Percentiles rank a stretch among this genome's conserved stretches.
These are phyloP conservation scores for Lamellibrachia columna DNA, from an alignment of 2,888 invertebrate genomes.

Conservation along the genomic window DNA sequence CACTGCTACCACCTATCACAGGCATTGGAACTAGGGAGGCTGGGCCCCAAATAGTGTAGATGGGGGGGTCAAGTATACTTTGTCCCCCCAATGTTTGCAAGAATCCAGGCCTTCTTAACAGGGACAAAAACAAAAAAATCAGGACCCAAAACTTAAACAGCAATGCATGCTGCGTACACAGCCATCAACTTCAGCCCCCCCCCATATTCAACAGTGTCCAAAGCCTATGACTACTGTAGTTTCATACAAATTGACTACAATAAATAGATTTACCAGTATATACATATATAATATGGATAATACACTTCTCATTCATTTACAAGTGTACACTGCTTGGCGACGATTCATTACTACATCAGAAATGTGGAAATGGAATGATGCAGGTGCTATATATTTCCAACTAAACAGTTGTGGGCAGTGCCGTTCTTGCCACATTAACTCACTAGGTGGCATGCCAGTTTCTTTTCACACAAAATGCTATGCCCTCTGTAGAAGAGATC, in stretches of 20 bases:
- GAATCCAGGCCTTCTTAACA: no score
- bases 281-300: neutral
- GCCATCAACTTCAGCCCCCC: no score
- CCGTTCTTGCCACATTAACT: neutral
- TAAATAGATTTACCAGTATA: neutral
- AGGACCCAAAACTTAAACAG: no score
- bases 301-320: conserved; percentile 4
- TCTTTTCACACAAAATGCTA: conserved; percentile 2
- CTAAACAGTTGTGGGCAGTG: neutral
- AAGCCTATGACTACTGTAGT: neutral
- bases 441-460: neutral
- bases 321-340: neutral
- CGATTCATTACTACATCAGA: neutral
- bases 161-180: no score
- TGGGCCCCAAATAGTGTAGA: no score
- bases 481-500: neutral
- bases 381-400: neutral
- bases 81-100: no score
- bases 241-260: neutral
- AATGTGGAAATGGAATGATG: neutral
- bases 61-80: no score
- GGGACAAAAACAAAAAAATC: no score
- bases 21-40: no score
- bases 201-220: no score
- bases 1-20: neutral